These are phyloP conservation scores for Eleginops maclovinus DNA, from an alignment of 2,113 vertebrate genomes.

Conservation along the genomic window DNA sequence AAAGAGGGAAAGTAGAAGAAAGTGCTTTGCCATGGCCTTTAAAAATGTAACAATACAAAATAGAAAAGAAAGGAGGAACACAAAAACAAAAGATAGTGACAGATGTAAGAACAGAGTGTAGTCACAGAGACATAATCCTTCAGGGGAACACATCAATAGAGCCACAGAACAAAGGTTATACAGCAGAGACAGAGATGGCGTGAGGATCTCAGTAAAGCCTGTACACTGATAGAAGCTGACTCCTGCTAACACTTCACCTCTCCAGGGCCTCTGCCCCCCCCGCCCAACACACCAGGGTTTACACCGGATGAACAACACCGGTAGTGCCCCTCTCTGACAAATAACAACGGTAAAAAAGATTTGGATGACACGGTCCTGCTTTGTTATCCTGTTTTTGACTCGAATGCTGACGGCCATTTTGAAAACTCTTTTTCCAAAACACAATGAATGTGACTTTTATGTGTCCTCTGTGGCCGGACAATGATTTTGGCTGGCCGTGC, in stretches of 20 bases:
- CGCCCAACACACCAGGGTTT: conserved; percentile 23
- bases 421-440: conserved; percentile 46
- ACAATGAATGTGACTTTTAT: conserved; percentile 74
- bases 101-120: background rate
- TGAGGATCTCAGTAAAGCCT: conserved; percentile 61
- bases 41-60: background rate
- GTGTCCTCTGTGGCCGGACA: conserved; percentile 67
- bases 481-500: conserved; percentile 62
- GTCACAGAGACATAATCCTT: conserved; percentile 32
- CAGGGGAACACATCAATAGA: conserved; percentile 36
- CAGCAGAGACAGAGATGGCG: conserved; percentile 18
- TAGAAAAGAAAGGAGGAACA: conserved; percentile 13
- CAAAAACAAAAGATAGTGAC: conserved; percentile 24
- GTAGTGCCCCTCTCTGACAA: conserved; percentile 14
- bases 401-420: conserved; percentile 37
- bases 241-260: conserved; percentile 38
- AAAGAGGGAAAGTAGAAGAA: conserved; percentile 21
- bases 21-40: conserved; percentile 32
- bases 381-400: conserved; percentile 34
- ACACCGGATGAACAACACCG: conserved; percentile 50
- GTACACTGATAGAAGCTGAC: conserved; percentile 51
- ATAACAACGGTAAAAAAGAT: background rate
- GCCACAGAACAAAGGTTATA: conserved; percentile 45
- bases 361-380: conserved; percentile 14
- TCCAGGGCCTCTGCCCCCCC: conserved; percentile 33